These are phyloP conservation scores for Chrysolina americana DNA, from an alignment of 2,888 invertebrate genomes.

Conservation along the genomic window DNA sequence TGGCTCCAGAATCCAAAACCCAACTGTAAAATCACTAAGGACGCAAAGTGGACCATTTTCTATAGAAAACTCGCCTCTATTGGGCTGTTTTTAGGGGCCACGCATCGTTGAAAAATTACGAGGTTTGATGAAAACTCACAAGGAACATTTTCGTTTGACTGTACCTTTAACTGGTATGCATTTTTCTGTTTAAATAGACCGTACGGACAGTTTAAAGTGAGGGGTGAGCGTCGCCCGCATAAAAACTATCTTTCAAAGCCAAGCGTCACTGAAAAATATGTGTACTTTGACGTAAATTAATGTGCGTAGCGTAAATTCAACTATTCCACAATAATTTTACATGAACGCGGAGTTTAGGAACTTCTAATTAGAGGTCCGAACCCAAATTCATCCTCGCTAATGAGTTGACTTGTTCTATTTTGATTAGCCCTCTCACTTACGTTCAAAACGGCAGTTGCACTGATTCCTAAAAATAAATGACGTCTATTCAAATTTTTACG, in stretches of 20 bases:
- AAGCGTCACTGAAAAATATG: conserved; percentile 70
- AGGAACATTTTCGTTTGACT: conserved; percentile 66
- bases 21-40: conserved; percentile 69
- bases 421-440: conserved; percentile 61
- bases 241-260: conserved; percentile 71
- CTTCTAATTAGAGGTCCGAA: conserved; percentile 49
- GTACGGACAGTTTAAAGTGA: conserved; percentile 60
- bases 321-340: conserved; percentile 69
- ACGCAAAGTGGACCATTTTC: conserved; percentile 55
- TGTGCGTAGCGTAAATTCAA: conserved; percentile 71
- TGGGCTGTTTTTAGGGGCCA: conserved; percentile 66
- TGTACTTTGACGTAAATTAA: conserved; percentile 71
- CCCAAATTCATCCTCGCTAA: conserved; percentile 56
- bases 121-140: conserved; percentile 66
- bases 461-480: conserved; percentile 46
- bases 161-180: conserved; percentile 60
- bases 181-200: conserved; percentile 69
- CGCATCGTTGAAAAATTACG: conserved; percentile 67
- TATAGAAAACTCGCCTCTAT: conserved; percentile 65
- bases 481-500: conserved; percentile 45
- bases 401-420: conserved; percentile 63
- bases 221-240: conserved; percentile 64
- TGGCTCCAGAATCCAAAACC: conserved; percentile 69
- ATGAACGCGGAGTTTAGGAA: conserved; percentile 49
- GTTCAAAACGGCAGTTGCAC: conserved; percentile 18